Evolutionary conservation across 2,888 invertebrate genomes (phyloP).

Genomic region (Scaptomyza caliginosa): DNA sequence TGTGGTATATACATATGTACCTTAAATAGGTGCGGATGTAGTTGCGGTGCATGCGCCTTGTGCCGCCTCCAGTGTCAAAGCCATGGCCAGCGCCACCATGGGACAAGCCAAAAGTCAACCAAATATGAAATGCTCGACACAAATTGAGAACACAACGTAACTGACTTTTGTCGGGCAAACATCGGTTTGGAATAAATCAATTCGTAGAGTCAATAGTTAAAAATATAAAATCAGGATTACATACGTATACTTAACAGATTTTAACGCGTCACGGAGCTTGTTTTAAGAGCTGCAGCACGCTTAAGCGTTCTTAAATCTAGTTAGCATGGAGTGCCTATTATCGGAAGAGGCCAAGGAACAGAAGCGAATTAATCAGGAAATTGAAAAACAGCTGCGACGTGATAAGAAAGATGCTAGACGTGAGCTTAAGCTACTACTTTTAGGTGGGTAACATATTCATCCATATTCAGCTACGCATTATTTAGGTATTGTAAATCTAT

Average conservation of each 20-base stretch:
- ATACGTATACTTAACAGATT: conserved; percentile 1
- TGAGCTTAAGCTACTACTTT: conserved; percentile 96
- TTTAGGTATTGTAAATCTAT: too few relatives aligned
- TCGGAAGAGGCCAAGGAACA: conserved; percentile 99
- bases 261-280: conserved; percentile 30
- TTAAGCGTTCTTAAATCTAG: conserved; percentile 73
- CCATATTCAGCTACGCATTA: too few relatives aligned
- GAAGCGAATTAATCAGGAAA: conserved; percentile 99
- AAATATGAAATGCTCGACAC: conserved; percentile 43
- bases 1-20: conserved; percentile 6
- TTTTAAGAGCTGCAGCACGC: conserved; percentile 37
- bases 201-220: too few relatives aligned
- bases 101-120: conserved; percentile 9
- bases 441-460: conserved; percentile 96
- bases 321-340: conserved; percentile 99
- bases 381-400: conserved; percentile 99
- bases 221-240: not conserved
- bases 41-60: conserved; percentile 44
- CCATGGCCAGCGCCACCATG: conserved; percentile 37
- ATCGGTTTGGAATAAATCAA: conserved; percentile 25
- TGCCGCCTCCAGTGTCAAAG: conserved; percentile 47
- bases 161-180: conserved; percentile 50
- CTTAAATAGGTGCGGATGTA: not conserved
- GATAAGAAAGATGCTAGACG: conserved; percentile 99
- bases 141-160: conserved; percentile 54